Base-by-base conservation (phyloP, 2,797 vertebrate genomes). In the Danio choprae region DNA sequence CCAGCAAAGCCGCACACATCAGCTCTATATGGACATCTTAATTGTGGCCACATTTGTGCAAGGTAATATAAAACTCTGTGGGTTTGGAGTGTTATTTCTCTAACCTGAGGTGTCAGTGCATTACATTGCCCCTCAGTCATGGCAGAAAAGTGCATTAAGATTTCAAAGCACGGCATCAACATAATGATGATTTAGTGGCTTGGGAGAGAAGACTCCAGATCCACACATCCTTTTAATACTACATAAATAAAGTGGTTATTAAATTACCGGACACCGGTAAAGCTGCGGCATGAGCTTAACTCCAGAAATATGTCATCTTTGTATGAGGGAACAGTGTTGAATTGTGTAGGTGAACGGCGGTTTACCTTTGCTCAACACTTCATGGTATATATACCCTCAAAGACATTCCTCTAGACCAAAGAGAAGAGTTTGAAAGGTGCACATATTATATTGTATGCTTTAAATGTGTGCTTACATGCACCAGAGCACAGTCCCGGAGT, bases 231-330 rank as follows among this genome's bases (percentile, higher is more conserved):
- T 65, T 81, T 81, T 72, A 81, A 81, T 71, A 60, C 58, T 62
- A 79, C 64, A 83, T 63, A 83, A 85, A 85, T 83, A 83, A 77
- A 85, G 74, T 41, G 58, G 62, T 74, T 81, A 81, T 81, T 81
- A 81, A 74, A 79, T 81, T 83, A 83, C 69, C 36, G 12, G 71
- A 62, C 71, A 20, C 44, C n/a, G 51, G 43, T 18, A 16, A 65
- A 60, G 65, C 53, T 36, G 53, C 62, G 72, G 48, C 68, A 76
- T 67, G 20, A 15, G 16, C 6, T 38, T 40, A 50, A 82, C 85
- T 87, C 77, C 76, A 68, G 69, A 10, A 65, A 7, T 18, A 74
- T 55, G 4, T 18, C 20, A 18, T 51, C 60, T 65, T 73, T 63
- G 71, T 55, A 58, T 58, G 50, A 74, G 62, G 55, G 44, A 81